phyloP scores from a whole-genome alignment of 2,113 vertebrate species.

The Jacana jacana region DNA sequence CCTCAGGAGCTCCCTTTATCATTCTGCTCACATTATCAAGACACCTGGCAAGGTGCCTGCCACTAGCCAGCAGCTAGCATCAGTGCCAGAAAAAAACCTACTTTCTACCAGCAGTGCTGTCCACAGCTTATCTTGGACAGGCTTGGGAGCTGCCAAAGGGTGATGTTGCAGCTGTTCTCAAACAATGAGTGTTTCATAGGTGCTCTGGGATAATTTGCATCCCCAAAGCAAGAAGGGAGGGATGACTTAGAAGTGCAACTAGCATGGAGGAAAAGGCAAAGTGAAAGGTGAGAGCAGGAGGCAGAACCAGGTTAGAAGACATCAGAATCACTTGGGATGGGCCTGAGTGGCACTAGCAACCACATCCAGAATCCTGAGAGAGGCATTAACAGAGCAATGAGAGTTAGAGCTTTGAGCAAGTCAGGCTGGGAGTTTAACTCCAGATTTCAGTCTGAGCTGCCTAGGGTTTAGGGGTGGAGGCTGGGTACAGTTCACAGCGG shows the following conservation, averaged over 20 bases:
- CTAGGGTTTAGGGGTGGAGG: not conserved
- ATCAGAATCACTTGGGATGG: not conserved
- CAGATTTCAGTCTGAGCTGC: not conserved
- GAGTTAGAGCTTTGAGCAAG: not conserved
- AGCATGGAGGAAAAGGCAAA: not conserved
- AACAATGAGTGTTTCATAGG: not conserved
- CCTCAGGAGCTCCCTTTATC: not conserved
- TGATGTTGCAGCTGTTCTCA: not conserved
- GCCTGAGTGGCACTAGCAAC: not conserved
- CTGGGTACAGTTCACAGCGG: accelerated
- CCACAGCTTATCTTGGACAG: not conserved
- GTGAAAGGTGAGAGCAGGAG: not conserved
- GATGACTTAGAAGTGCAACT: not conserved
- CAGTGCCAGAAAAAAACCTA: not conserved
- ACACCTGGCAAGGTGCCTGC: not conserved
- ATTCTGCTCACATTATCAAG: not conserved
- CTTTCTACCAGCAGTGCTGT: not conserved
- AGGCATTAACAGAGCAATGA: not conserved
- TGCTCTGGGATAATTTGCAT: not conserved
- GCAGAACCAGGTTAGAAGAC: not conserved
- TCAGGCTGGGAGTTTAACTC: not conserved
- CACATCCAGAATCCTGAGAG: not conserved
- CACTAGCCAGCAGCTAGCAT: not conserved
- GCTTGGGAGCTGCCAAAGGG: not conserved
- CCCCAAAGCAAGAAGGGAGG: not conserved